Evolutionary conservation across 2,113 vertebrate species (phyloP), one percentile per base, ranked within the genome.

Genomic region (Salvelinus sp.): DNA sequence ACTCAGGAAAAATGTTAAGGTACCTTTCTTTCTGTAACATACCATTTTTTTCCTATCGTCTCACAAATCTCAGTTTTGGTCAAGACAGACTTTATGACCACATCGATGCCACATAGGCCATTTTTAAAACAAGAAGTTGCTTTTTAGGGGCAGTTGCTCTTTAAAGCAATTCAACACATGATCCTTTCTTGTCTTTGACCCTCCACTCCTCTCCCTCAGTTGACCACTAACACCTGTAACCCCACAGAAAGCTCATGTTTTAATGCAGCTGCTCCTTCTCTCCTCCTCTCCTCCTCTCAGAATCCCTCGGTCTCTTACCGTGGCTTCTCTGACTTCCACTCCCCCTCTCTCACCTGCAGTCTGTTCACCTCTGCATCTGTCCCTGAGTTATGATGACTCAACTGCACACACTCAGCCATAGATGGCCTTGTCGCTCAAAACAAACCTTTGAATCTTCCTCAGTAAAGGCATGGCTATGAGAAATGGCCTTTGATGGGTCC

Each of bases 391-490:
- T 44, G 9, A 9, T 9, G 7, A 44, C 38, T 10, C 38, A 44
- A 44, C 38, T 44, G 54, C 13, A 57, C 5, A 16, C 54, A 20
- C 54, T 60, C 70, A 58, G 7, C 58, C n/a, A 25, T 63, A 10
- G 62, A 22, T 63, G 18, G 22, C 18, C 28, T 33, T 70, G 79
- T 81, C 58, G 20, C 82, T 79, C 75, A 44, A 65, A 76, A 79
- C 65, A 69, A 82, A 82, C 83, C 77, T 76, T 76, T 74, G 74
- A 75, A 83, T 88, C 72, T 69, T 85, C 84, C 77, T 92, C 85
- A 89, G 88, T 91, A 88, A 5, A 3, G 72, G 78, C 80, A 87
- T 67, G 54, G 69, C 58, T 77, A 48, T 65, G 78, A 77, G 73
- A 79, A 83, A 87, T 69, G 57, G 38, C 72, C 83, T 87, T 74